Conservation (phyloP, 2,888 invertebrate genomes). For the Caenorhabditis sulstoni region DNA sequence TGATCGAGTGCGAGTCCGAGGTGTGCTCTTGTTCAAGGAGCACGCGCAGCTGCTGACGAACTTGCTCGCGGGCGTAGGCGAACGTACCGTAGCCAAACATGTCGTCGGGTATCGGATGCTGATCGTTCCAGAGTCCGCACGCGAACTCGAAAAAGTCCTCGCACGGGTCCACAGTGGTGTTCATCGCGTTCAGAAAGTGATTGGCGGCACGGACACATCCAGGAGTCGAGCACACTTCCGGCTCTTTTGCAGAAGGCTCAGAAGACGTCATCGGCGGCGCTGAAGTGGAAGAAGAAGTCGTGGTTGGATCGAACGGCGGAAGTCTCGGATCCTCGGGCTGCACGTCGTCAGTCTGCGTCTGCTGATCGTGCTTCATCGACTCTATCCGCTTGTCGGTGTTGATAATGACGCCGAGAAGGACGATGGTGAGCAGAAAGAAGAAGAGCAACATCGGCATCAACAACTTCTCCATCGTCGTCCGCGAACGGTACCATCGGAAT, state of each 20-base stretch:
- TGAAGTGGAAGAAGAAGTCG: background rate
- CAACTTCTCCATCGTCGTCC: conserved; percentile 66
- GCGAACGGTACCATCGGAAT: conserved; percentile 65
- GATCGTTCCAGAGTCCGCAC: conserved; percentile 79
- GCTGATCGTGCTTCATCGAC: conserved; percentile 23
- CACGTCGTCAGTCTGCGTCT: conserved; percentile 25
- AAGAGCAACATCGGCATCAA: conserved; percentile 60
- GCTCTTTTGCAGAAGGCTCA: conserved; percentile 32
- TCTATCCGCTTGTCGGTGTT: conserved; percentile 57
- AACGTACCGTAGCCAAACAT: conserved; percentile 79
- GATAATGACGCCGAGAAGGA: conserved; percentile 58
- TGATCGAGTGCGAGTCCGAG: conserved; percentile 75
- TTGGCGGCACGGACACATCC: conserved; percentile 76
- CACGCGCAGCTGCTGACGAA: conserved; percentile 75
- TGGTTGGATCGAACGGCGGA: background rate
- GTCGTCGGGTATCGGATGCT: conserved; percentile 80
- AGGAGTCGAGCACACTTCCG: conserved; percentile 69
- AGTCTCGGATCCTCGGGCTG: conserved; percentile 3
- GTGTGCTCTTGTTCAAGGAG: conserved; percentile 71
- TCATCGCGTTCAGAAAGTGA: conserved; percentile 78
- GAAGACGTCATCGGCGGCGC: conserved; percentile 25
- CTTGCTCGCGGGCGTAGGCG: conserved; percentile 77
- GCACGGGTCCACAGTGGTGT: conserved; percentile 78
- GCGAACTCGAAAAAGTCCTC: conserved; percentile 80
- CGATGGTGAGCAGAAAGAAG: conserved; percentile 53